Evolutionary conservation across 2,888 invertebrate species (phyloP).

Genomic region (Drosophila colorata): DNA sequence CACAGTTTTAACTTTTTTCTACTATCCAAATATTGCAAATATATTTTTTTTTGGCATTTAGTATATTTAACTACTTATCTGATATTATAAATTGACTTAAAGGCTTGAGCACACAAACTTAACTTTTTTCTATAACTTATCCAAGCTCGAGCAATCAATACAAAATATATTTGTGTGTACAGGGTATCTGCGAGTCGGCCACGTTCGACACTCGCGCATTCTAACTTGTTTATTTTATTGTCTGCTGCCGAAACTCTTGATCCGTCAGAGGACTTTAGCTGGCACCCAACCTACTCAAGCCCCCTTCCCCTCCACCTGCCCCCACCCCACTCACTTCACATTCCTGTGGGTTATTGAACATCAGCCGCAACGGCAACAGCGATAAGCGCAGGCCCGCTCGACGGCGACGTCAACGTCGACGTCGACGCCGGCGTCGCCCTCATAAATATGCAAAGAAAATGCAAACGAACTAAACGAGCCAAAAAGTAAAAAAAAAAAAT

Average conservation of each 20-base stretch:
- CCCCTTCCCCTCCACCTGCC: background rate
- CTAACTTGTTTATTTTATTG: constrained; percentile 31
- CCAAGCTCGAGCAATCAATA: too few species aligned
- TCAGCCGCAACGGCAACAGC: constrained; percentile 14
- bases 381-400: constrained; percentile 12
- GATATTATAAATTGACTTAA: too few species aligned
- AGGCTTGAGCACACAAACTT: too few species aligned
- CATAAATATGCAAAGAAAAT: constrained; percentile 77
- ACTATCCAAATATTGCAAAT: too few species aligned
- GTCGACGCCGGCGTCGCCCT: constrained; percentile 44
- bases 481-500: constrained; percentile 29
- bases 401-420: background rate
- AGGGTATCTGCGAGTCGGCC: background rate
- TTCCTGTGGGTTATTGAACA: constrained; percentile 57
- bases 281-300: background rate
- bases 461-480: constrained; percentile 66
- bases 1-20: too few species aligned
- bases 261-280: constrained; percentile 35
- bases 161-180: background rate
- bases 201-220: background rate
- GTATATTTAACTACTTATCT: too few species aligned
- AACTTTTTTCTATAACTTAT: too few species aligned
- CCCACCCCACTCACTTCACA: constrained; percentile 15
- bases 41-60: too few species aligned
- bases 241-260: constrained; percentile 53